Base-by-base conservation (phyloP, 2,888 invertebrate genomes). In the Athalia circularis region DNA sequence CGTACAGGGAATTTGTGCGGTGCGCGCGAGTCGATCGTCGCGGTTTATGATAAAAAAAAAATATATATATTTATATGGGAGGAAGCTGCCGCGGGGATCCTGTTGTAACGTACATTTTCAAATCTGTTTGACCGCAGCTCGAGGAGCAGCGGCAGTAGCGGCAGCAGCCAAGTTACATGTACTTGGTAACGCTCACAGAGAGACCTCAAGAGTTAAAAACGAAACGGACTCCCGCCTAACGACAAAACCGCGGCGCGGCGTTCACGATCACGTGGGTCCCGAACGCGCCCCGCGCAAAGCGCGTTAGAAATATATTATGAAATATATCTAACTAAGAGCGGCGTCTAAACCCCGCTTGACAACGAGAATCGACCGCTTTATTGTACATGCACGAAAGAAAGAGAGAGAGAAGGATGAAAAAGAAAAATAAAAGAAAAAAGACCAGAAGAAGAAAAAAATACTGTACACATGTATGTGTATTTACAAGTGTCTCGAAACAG, bases 31-130 rank as follows among this genome's bases (percentile, higher is more conserved):
- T 29, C 29, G 29, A 29, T 29, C 29, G 29, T 29, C 29, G 15
- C 61, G 48, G 48, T 29, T 29, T 29, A 29, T 29, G 2, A 29
- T 29, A 29, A 29, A n/a, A n/a, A n/a, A n/a, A n/a, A n/a, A n/a
- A n/a, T n/a, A n/a, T n/a, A n/a, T n/a, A 29, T 29, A 29, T 29
- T 1, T 29, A 29, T 29, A 29, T 0, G 62, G 29, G 29, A 61
- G 1, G 13, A 11, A 52, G 52, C 11, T 11, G 7, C 52, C 29
- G 29, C 29, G 54, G 15, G 74, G 29, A 75, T 75, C 74, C 74
- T 75, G 74, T 75, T 29, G 29, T 29, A 75, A 75, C 74, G 74
- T 75, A 75, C 74, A 62, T 75, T 75, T 75, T 75, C 74, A 75
- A 75, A 75, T 75, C 61, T 75, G 13, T 54, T 75, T 75, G 74